Conservation (phyloP, 2,113 vertebrate genomes). For the Neolamprologus ventralis region DNA sequence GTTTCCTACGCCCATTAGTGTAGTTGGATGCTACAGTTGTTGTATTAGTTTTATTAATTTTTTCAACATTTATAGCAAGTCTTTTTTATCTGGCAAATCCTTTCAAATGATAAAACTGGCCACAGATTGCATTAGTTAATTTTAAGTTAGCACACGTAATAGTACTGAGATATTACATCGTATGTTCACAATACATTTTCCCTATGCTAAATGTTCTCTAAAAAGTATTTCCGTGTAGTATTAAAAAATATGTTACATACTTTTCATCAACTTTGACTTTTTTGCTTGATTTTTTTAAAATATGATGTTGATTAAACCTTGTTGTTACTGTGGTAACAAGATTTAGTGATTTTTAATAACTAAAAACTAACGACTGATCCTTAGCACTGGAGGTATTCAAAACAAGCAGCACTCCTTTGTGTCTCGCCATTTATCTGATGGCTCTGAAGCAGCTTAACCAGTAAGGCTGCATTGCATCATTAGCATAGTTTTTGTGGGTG, state of each 20-base stretch:
- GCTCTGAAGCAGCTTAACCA: constrained; percentile 53
- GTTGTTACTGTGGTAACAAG: background rate
- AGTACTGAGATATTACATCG: background rate
- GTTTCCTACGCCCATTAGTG: background rate
- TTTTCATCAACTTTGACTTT: background rate
- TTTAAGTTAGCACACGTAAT: background rate
- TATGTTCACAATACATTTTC: background rate
- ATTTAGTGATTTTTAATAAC: background rate
- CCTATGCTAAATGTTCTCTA: background rate
- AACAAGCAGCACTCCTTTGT: constrained; percentile 16
- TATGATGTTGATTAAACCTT: background rate
- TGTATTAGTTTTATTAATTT: background rate
- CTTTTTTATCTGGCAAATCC: background rate
- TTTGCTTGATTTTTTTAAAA: fast-evolving
- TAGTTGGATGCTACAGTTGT: background rate
- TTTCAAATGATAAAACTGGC: background rate
- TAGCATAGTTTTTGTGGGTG: constrained; percentile 46
- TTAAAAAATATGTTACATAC: background rate
- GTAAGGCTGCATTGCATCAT: constrained; percentile 60
- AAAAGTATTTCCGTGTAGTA: background rate
- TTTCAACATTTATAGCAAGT: background rate
- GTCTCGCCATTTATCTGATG: background rate
- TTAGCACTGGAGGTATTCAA: background rate
- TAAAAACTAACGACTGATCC: background rate
- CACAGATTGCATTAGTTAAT: background rate